Conservation (phyloP, 2,113 vertebrate genomes). For the Thinocorus orbignyianus region DNA sequence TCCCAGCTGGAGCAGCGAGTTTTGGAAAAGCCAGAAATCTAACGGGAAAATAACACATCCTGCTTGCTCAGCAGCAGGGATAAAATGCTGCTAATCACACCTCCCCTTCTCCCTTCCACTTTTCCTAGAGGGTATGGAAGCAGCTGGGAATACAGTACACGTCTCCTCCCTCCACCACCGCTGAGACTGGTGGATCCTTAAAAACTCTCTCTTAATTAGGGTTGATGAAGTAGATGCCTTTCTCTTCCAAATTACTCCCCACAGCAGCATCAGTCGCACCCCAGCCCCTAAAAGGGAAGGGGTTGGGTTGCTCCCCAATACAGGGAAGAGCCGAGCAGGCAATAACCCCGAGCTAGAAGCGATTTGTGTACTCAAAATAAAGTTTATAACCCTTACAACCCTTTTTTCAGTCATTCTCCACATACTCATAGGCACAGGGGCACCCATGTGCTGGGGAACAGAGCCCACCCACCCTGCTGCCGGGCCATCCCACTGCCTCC, state of each 20-base stretch:
- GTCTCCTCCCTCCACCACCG: background rate
- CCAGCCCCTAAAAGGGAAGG: background rate
- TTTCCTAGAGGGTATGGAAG: background rate
- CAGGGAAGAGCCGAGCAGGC: background rate
- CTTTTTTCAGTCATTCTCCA: background rate
- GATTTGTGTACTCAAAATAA: background rate
- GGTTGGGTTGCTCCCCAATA: background rate
- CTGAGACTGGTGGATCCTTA: background rate
- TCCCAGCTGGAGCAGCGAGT: background rate
- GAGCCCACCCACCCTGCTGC: background rate
- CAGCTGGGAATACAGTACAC: background rate
- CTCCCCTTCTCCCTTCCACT: background rate
- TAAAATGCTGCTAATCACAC: background rate
- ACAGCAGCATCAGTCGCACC: accelerated
- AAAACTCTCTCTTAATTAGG: background rate
- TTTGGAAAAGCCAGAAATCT: background rate
- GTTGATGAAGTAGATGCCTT: background rate
- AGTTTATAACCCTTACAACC: background rate
- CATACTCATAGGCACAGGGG: background rate
- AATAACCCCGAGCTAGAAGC: background rate
- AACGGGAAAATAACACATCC: background rate
- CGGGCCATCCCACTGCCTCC: background rate
- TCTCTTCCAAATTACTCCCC: background rate
- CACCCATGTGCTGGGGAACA: background rate
- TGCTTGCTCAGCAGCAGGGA: background rate